A percentile compares a stretch with the other conserved stretches of the same genome.
Conservation (phyloP, 1,140 invertebrate species). For the Euura saliciscinereae region DNA sequence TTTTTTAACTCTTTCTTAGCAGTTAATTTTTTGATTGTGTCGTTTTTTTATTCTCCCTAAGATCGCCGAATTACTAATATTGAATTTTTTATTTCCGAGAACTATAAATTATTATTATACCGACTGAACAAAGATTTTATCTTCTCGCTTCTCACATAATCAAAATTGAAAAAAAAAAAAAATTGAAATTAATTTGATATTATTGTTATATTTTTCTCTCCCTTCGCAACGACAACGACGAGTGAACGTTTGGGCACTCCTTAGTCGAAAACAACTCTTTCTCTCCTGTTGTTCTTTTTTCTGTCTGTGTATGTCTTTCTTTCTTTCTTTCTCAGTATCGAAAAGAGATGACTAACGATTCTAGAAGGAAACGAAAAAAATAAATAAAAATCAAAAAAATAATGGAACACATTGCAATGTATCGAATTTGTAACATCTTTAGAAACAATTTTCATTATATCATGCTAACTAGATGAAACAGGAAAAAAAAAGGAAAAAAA, state of each 20-base stretch:
- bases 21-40: slow-evolving; percentile 8
- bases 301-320: no score
- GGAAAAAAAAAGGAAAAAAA: no score
- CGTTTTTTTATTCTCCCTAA: slow-evolving; percentile 12
- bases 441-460: slow-evolving; percentile 5
- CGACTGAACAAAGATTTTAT: no score
- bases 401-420: not conserved
- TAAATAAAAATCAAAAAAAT: not conserved
- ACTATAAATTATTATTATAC: no score
- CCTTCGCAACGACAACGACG: not conserved
- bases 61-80: not conserved
- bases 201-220: no score
- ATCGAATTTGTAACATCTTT: not conserved
- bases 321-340: not conserved
- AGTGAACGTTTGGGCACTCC: slow-evolving; percentile 4
- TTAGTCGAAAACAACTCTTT: not conserved
- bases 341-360: not conserved
- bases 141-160: no score
- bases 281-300: no score
- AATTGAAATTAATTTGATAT: no score
- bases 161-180: no score
- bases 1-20: slow-evolving; percentile 16
- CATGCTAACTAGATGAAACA: not conserved
- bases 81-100: not conserved
- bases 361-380: not conserved